phyloP scores from a whole-genome alignment of 2,797 vertebrate species.

The Darevskia nairensis region DNA sequence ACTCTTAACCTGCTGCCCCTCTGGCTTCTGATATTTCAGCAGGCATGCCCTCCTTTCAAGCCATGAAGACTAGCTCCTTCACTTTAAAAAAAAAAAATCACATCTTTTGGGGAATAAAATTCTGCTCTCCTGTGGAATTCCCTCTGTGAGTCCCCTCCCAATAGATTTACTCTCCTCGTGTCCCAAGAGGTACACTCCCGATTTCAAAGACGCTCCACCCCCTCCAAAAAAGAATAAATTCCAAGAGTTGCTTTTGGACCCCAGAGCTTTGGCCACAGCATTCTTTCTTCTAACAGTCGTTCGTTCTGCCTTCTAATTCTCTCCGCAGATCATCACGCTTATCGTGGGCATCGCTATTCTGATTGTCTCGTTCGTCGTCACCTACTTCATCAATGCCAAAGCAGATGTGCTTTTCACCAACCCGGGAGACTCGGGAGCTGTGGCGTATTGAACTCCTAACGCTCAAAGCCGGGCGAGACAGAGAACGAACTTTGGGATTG shows the following conservation, averaged over 20 bases:
- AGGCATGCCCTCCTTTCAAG: not conserved
- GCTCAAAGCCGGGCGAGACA: not conserved
- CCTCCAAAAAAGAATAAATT: not conserved
- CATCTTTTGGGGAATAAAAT: not conserved
- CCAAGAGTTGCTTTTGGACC: not conserved
- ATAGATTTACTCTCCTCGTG: not conserved
- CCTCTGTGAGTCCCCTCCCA: not conserved
- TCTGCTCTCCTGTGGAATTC: not conserved
- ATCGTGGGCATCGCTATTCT: constrained; percentile 85
- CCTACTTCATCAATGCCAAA: constrained; percentile 91
- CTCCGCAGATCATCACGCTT: constrained; percentile 87
- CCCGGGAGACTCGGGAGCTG: constrained; percentile 80
- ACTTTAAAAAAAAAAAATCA: not conserved
- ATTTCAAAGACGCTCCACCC: not conserved
- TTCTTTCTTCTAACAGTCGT: rapidly evolving
- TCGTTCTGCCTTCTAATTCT: not conserved
- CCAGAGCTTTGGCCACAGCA: not conserved
- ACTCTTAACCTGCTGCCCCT: no score
- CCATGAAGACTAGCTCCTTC: not conserved
- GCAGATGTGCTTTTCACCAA: constrained; percentile 89
- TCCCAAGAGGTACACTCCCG: no score
- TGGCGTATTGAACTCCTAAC: constrained; percentile 84
- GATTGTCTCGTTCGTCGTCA: constrained; percentile 84
- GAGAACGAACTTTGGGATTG: constrained; percentile 10
- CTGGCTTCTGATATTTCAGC: not conserved